Conservation (phyloP, 1,140 invertebrate genomes). For the Antheraea pernyi region DNA sequence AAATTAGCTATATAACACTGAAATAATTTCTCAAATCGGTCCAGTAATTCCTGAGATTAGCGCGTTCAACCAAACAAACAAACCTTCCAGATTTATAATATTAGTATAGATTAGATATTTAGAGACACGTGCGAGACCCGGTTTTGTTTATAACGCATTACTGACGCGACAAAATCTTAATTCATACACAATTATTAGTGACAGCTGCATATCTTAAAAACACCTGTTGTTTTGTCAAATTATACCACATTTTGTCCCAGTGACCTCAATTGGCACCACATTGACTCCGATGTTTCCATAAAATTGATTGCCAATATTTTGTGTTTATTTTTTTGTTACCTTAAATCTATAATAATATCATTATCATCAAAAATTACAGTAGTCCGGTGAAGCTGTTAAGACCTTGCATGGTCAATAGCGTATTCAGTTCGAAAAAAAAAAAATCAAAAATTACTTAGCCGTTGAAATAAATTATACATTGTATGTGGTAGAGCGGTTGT, state of each 20-base stretch:
- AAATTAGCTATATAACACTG: no score
- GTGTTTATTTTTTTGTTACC: neutral
- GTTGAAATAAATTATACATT: neutral
- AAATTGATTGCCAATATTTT: neutral
- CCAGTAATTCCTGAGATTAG: no score
- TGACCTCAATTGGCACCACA: constrained; percentile 4
- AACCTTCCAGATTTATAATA: no score
- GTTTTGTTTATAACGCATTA: no score
- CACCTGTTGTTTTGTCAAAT: constrained; percentile 13
- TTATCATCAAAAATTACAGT: neutral
- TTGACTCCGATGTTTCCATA: neutral
- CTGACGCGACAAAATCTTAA: neutral
- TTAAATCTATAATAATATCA: neutral
- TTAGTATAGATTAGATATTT: no score
- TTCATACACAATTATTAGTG: neutral
- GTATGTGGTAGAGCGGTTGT: neutral
- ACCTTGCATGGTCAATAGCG: no score
- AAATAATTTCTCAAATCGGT: no score
- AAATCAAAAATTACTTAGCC: neutral
- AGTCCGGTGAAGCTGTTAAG: no score
- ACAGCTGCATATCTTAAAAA: neutral
- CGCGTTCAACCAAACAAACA: no score
- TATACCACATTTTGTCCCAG: constrained; percentile 3
- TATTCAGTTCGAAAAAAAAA: no score
- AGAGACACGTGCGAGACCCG: no score